These are phyloP conservation scores for Cnemophilus loriae DNA, from an alignment of 2,113 vertebrate genomes.

Conservation along the genomic window DNA sequence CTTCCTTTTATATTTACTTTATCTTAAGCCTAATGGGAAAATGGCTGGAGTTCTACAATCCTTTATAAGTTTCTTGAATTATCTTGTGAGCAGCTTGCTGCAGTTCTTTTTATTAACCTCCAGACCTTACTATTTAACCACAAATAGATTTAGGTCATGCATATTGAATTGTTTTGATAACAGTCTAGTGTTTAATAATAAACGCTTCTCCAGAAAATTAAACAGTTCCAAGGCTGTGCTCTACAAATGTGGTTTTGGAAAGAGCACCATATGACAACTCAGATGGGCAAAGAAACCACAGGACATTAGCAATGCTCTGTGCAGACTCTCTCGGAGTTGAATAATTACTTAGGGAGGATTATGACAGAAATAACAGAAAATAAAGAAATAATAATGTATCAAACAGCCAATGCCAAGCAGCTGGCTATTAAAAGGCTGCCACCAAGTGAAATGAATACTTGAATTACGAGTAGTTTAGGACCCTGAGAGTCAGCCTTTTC, in stretches of 20 bases:
- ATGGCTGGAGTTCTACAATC: neutral
- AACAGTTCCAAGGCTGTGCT: constrained; percentile 42
- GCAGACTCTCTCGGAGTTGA: neutral
- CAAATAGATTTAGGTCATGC: constrained; percentile 47
- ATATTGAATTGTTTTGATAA: constrained; percentile 58
- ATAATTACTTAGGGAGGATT: neutral
- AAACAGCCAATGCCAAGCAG: neutral
- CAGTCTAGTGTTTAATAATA: constrained; percentile 40
- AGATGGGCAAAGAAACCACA: constrained; percentile 31
- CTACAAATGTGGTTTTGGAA: constrained; percentile 39
- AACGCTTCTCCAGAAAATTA: constrained; percentile 39
- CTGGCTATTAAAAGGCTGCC: neutral
- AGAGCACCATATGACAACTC: constrained; percentile 47
- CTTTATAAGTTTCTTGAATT: constrained; percentile 9
- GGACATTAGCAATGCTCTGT: neutral
- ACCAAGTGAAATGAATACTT: neutral
- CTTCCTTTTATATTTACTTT: neutral
- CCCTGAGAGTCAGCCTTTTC: neutral
- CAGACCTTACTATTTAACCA: constrained; percentile 57
- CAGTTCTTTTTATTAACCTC: constrained; percentile 48
- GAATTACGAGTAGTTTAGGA: neutral
- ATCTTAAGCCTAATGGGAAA: neutral
- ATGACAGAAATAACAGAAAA: neutral
- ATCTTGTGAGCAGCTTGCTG: constrained; percentile 38
- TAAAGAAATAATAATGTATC: neutral